Evolutionary conservation across 37 sponge, comb jelly and placozoan genomes (phyloP).

Genomic region (Halichondria panicea): DNA sequence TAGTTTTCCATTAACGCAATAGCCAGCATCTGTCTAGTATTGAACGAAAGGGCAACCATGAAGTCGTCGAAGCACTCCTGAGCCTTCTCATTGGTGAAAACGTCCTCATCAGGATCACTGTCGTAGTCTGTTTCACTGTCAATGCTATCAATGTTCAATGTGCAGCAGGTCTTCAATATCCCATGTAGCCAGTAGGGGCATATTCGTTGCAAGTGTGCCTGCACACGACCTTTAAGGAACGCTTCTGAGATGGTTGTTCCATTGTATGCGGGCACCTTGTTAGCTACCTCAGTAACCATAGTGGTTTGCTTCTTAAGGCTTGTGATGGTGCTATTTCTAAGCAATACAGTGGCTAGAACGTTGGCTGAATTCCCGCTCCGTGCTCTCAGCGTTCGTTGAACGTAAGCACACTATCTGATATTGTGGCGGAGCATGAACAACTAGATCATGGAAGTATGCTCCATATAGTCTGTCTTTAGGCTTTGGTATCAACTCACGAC

Average conservation of each 20-base stretch:
- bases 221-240: background rate
- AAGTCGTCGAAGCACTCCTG: too few species aligned
- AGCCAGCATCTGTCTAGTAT: constrained; percentile 6
- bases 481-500: constrained; percentile 11
- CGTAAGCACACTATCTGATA: constrained; percentile 20
- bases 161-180: background rate
- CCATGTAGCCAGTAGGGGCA: background rate
- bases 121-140: too few species aligned
- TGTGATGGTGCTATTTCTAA: background rate
- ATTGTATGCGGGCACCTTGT: too few species aligned
- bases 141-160: too few species aligned
- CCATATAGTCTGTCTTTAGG: constrained; percentile 21
- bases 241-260: background rate
- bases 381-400: constrained; percentile 32
- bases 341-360: constrained; percentile 6
- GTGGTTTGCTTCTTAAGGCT: too few species aligned
- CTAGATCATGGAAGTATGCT: constrained; percentile 33
- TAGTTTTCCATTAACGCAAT: background rate
- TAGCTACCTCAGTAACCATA: too few species aligned
- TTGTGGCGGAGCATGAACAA: constrained; percentile 25
- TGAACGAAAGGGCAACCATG: background rate
- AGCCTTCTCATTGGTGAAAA: too few species aligned
- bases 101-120: too few species aligned
- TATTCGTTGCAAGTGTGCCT: background rate
- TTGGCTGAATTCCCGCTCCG: constrained; percentile 32